Conservation (phyloP, 2,888 invertebrate species). For the Augiades crinisus region DNA sequence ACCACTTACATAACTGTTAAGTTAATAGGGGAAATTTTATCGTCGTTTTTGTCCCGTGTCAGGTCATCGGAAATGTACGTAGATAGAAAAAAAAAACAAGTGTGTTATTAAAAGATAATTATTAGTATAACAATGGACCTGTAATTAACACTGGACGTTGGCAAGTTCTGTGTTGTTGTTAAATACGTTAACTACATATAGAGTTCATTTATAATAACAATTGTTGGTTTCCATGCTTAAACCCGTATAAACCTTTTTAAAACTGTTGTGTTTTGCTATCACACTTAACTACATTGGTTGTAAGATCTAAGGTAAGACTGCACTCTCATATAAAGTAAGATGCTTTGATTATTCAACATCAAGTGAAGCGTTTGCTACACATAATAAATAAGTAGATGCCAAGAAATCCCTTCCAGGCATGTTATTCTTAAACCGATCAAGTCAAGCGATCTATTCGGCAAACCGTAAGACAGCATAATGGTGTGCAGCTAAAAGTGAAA, state of each 20-base stretch:
- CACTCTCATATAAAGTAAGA: too few relatives aligned
- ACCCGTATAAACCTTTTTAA: too few relatives aligned
- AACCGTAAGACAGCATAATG: conserved; percentile 19
- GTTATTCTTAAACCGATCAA: too few relatives aligned
- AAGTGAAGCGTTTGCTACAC: too few relatives aligned
- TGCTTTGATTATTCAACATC: too few relatives aligned
- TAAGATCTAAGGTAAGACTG: too few relatives aligned
- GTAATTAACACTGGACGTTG: background rate
- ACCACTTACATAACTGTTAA: conserved; percentile 42
- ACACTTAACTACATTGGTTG: too few relatives aligned
- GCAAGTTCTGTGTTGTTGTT: background rate
- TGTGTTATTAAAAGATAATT: conserved; percentile 4
- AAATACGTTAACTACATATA: too few relatives aligned
- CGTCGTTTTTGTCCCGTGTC: conserved; percentile 6
- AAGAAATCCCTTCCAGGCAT: background rate
- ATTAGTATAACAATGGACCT: background rate
- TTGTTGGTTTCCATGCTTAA: too few relatives aligned
- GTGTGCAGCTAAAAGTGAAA: conserved; percentile 52
- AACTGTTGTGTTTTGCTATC: too few relatives aligned
- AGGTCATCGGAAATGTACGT: background rate
- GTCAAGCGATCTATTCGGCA: conserved; percentile 29
- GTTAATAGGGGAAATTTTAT: conserved; percentile 27
- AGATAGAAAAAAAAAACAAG: conserved; percentile 5
- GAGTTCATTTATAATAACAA: too few relatives aligned
- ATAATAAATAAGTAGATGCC: background rate